Evolutionary conservation across 2,888 invertebrate genomes (phyloP), one percentile per base, ranked within the genome.

Genomic region (Tribolium freemani): DNA sequence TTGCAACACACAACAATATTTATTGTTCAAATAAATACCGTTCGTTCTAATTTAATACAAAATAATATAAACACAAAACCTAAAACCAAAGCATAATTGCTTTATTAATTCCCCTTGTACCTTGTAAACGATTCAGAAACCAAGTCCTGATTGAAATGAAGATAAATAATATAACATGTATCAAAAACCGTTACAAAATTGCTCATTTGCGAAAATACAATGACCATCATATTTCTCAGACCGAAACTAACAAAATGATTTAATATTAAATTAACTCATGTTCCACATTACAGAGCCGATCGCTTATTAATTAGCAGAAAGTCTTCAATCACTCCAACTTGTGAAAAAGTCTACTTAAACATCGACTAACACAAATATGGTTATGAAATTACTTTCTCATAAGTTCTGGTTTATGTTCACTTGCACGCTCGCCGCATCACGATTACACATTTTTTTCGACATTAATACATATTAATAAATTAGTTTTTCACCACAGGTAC

Each of bases 181-280:
- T 53, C 9, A 21, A 26, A 44, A 30, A 67, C 67, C 67, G 67
- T 67, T 67, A 67, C 26, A 44, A 67, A 38, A 57, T 30, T 67
- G 46, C 67, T 67, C 56, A 57, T 67, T 67, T 67, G 57, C 57
- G 57, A 60, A 69, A 60, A 69, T 58, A 58, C 69, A 58, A 60
- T 60, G 69, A 69, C 69, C 69, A 60, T 20, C 69, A 60, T 69
- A 69, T 51, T 44, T 31, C 69, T 60, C 51, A 48, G 60, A 69
- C 58, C 69, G 69, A 69, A 60, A 67, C 66, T 66, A 66, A 67
- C 69, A 69, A 69, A 69, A 69, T 51, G 58, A 60, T 69, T 60
- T 69, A 69, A 69, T 67, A 46, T 26, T 13, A 8, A 58, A 58
- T 58, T 44, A 58, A 58, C 26, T 60, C 16, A 16, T 46, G 38